phyloP scores from a whole-genome alignment of 2,113 vertebrate genomes.

The Passer montanus region DNA sequence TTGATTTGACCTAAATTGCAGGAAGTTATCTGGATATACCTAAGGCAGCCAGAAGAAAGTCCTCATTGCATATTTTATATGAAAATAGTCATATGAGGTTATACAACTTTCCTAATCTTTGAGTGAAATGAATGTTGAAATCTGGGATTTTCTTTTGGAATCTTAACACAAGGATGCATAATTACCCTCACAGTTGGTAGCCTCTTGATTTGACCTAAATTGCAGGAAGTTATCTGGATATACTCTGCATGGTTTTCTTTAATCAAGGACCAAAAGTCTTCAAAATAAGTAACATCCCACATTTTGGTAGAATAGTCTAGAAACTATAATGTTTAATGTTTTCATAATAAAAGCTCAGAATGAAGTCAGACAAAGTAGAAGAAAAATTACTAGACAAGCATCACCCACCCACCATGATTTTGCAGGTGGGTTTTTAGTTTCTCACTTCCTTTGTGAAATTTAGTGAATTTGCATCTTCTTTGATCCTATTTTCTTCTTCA shows the following conservation, averaged over 20 bases:
- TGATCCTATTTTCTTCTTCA: not conserved
- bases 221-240: not conserved
- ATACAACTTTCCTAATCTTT: not conserved
- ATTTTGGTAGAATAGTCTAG: not conserved
- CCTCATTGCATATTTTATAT: not conserved
- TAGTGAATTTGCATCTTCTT: not conserved
- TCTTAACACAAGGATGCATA: not conserved
- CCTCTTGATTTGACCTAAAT: not conserved
- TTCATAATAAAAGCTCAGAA: not conserved
- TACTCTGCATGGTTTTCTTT: not conserved
- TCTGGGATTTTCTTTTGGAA: not conserved
- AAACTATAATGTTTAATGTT: not conserved
- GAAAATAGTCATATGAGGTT: not conserved
- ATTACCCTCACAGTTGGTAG: not conserved
- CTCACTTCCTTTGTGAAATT: not conserved
- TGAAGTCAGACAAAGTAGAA: not conserved
- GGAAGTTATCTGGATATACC: not conserved
- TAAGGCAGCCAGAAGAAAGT: not conserved
- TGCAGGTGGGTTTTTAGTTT: not conserved
- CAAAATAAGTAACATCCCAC: not conserved
- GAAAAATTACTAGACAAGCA: not conserved
- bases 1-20: not conserved
- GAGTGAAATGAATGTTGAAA: not conserved
- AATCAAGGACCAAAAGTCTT: not conserved
- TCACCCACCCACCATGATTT: not conserved